Conservation (phyloP, 2,113 vertebrate genomes). For the Ammospiza nelsoni region DNA sequence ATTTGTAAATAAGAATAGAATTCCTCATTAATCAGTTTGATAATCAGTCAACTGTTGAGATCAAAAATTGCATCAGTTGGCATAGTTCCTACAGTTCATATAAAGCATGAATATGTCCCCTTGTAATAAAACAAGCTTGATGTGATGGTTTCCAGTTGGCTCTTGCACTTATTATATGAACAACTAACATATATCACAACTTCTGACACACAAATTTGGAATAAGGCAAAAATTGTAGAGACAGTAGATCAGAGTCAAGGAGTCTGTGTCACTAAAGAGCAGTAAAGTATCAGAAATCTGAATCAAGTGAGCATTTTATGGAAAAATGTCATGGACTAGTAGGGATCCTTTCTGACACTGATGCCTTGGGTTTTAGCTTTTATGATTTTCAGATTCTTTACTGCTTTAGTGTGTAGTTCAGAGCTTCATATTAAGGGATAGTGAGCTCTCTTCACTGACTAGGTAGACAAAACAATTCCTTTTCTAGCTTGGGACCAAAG, state of each 20-base stretch:
- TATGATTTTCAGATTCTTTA: background rate
- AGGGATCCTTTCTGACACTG: background rate
- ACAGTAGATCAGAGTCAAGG: constrained; percentile 20
- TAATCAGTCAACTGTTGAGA: constrained; percentile 15
- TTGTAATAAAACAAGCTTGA: constrained; percentile 56
- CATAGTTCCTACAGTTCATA: constrained; percentile 15
- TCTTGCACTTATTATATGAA: constrained; percentile 64
- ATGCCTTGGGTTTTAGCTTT: background rate
- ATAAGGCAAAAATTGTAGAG: constrained; percentile 38
- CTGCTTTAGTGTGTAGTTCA: background rate
- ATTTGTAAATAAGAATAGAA: constrained; percentile 2
- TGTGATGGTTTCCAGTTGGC: constrained; percentile 60
- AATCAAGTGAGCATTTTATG: background rate
- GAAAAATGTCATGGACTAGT: background rate
- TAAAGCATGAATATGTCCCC: constrained; percentile 44
- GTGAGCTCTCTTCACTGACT: background rate
- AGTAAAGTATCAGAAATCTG: constrained; percentile 25
- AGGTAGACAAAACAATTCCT: background rate
- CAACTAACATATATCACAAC: constrained; percentile 57
- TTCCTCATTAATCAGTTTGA: constrained; percentile 35
- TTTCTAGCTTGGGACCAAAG: background rate
- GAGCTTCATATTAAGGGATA: background rate
- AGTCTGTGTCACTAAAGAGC: background rate
- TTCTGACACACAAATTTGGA: constrained; percentile 59
- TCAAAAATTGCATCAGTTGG: constrained; percentile 41